These are phyloP conservation scores for Drosophila pallidifrons DNA, from an alignment of 1,140 invertebrate genomes.

Conservation along the genomic window DNA sequence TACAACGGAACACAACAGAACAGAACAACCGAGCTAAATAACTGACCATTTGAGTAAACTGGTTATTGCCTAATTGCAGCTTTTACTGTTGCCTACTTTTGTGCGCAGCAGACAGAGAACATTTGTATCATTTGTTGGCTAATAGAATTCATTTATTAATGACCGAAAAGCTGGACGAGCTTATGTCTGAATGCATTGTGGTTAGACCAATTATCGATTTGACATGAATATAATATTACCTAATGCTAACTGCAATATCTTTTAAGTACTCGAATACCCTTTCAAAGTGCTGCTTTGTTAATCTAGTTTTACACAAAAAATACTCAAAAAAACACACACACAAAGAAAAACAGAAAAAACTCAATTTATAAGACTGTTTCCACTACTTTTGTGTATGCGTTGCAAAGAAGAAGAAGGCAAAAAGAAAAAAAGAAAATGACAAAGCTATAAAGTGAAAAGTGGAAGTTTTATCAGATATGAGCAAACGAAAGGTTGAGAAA, in stretches of 20 bases:
- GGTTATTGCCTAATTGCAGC: conserved; percentile 63
- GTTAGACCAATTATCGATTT: conserved; percentile 8
- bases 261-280: not conserved
- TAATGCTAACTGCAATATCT: not conserved
- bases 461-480: conserved; percentile 12
- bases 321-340: not conserved
- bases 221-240: not conserved
- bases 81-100: conserved; percentile 59
- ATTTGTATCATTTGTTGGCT: conserved; percentile 1
- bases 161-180: not conserved
- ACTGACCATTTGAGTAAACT: conserved; percentile 60
- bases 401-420: not conserved
- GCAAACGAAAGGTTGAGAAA: not conserved
- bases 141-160: conserved; percentile 34
- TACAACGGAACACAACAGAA: no score
- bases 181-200: not conserved
- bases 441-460: conserved; percentile 12
- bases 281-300: conserved; percentile 36
- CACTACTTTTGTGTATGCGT: conserved; percentile 33
- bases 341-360: conserved; percentile 22
- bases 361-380: conserved; percentile 44
- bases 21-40: conserved; percentile 26
- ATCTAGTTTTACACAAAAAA: conserved; percentile 59
- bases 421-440: not conserved
- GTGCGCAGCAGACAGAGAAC: conserved; percentile 18